Percentiles rank a stretch among this genome's conserved stretches.
These are phyloP conservation scores for Platycercus adscitus DNA, from an alignment of 2,113 vertebrate genomes.

Conservation along the genomic window DNA sequence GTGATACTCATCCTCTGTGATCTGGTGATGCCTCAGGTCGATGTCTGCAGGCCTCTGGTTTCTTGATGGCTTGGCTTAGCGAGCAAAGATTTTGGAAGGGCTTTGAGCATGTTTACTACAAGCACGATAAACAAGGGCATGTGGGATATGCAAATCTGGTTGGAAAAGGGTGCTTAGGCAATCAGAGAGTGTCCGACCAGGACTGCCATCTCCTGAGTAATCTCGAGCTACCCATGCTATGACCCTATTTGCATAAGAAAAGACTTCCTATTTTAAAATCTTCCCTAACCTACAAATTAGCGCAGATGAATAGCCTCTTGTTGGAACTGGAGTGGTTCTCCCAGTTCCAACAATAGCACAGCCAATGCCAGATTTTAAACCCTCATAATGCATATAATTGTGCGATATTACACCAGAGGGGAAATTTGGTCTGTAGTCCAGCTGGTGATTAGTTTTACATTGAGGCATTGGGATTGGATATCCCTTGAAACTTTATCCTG, in stretches of 20 bases:
- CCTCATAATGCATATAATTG: slow-evolving; percentile 68
- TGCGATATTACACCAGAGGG: slow-evolving; percentile 66
- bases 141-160: no score
- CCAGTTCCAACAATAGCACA: slow-evolving; percentile 69
- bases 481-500: slow-evolving; percentile 62
- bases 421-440: slow-evolving; percentile 67
- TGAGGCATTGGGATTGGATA: slow-evolving; percentile 60
- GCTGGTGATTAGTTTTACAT: slow-evolving; percentile 70
- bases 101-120: no score
- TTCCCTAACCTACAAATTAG: slow-evolving; percentile 57
- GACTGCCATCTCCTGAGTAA: no score
- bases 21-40: neutral
- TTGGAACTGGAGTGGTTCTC: slow-evolving; percentile 48
- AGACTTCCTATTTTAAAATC: slow-evolving; percentile 61
- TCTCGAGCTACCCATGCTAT: neutral
- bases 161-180: no score
- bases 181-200: no score
- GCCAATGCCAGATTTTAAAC: slow-evolving; percentile 66
- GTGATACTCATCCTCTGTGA: neutral
- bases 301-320: slow-evolving; percentile 59
- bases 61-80: neutral
- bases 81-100: no score
- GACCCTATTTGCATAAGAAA: slow-evolving; percentile 58
- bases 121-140: no score
- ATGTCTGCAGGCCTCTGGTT: neutral